Conservation (phyloP, 2,797 vertebrate species). For the Eulemur rubriventer region DNA sequence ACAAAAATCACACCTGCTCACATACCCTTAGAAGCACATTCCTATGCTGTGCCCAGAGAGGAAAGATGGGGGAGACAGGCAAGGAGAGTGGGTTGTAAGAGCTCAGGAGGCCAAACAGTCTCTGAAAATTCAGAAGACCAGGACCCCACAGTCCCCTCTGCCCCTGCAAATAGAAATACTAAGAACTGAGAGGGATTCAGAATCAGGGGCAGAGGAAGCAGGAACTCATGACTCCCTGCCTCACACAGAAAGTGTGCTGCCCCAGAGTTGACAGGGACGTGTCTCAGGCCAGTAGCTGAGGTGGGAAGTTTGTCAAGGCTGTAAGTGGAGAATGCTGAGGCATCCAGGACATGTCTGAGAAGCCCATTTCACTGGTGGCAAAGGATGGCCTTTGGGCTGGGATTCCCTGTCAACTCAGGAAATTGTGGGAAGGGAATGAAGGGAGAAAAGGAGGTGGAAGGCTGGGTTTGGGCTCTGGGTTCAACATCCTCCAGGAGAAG, state of each 20-base stretch:
- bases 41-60: not conserved
- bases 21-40: constrained; percentile 52
- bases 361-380: not conserved
- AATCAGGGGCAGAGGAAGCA: not conserved
- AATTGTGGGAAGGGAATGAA: not conserved
- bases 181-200: not conserved
- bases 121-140: not conserved
- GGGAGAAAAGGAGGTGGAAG: not conserved
- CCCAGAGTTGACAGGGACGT: not conserved
- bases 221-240: not conserved
- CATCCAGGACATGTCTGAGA: not conserved
- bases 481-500: not conserved
- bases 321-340: not conserved
- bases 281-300: not conserved
- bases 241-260: not conserved
- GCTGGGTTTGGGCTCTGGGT: not conserved
- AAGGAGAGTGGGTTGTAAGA: not conserved
- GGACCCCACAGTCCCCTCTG: not conserved
- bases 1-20: constrained; percentile 73
- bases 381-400: not conserved
- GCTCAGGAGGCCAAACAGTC: not conserved
- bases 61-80: not conserved
- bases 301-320: not conserved
- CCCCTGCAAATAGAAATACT: not conserved
- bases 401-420: not conserved